Evolutionary conservation across 2,797 vertebrate genomes (phyloP).

Genomic region (Rhabdophis nuchalis): DNA sequence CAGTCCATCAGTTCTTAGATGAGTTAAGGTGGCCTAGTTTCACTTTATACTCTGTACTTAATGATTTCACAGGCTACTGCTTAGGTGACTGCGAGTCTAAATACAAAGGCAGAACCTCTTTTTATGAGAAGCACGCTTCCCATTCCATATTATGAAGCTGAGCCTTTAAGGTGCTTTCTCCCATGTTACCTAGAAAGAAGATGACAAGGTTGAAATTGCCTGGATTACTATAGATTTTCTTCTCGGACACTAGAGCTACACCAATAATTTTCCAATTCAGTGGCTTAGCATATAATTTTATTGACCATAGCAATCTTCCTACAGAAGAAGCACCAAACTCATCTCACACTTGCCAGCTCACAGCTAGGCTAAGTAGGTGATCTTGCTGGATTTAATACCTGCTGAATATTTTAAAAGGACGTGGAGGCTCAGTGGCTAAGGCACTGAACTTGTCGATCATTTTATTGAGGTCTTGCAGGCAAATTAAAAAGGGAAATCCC

Average conservation of each 20-base stretch:
- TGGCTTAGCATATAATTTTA: not conserved
- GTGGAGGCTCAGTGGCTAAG: no score
- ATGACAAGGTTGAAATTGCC: not conserved
- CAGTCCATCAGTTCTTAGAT: not conserved
- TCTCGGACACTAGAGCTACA: not conserved
- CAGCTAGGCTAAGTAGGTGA: not conserved
- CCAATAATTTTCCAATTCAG: not conserved
- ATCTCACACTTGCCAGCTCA: not conserved
- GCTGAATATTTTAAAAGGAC: not conserved
- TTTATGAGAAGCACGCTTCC: not conserved
- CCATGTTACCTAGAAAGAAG: not conserved
- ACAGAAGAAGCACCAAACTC: not conserved
- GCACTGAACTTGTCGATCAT: no score
- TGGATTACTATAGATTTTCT: not conserved
- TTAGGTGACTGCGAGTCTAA: not conserved
- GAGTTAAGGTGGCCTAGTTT: not conserved
- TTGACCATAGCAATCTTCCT: not conserved
- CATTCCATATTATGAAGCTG: not conserved
- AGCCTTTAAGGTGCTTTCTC: not conserved
- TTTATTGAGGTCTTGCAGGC: not conserved
- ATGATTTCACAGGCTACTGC: not conserved
- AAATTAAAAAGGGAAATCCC: not conserved
- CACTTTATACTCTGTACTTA: not conserved
- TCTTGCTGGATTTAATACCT: not conserved
- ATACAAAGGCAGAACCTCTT: not conserved